A percentile compares a stretch with the other conserved stretches of the same genome.
phyloP scores from a whole-genome alignment of 1,140 invertebrate species.

The Theocolax elegans region DNA sequence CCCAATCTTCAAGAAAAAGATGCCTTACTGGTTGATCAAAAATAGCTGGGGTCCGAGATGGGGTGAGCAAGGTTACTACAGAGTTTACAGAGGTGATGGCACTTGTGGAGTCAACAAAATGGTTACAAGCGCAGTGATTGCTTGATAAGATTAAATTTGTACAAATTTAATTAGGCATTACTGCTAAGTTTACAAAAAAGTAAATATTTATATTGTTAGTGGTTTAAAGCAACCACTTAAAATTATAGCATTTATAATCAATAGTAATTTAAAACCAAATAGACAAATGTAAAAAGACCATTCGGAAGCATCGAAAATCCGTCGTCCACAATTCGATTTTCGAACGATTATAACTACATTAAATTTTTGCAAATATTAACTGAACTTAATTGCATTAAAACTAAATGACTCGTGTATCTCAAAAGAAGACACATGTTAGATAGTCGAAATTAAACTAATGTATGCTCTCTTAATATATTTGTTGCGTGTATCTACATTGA shows the following conservation, averaged over 20 bases:
- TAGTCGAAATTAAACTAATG: slow-evolving; percentile 16
- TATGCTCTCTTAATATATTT: slow-evolving; percentile 15
- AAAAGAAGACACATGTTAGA: slow-evolving; percentile 25
- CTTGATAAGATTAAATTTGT: slow-evolving; percentile 40
- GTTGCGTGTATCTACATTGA: slow-evolving; percentile 4
- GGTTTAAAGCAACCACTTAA: slow-evolving; percentile 7
- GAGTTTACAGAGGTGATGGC: slow-evolving; percentile 93
- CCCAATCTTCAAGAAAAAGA: slow-evolving; percentile 80
- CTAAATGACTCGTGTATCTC: too few species aligned
- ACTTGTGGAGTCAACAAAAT: slow-evolving; percentile 94
- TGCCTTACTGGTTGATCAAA: slow-evolving; percentile 94
- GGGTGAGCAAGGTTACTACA: slow-evolving; percentile 95
- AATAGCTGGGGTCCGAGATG: slow-evolving; percentile 91
- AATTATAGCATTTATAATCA: slow-evolving; percentile 16
- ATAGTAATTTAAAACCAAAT: background rate
- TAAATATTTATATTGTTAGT: slow-evolving; percentile 26
- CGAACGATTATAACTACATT: background rate
- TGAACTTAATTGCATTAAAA: too few species aligned
- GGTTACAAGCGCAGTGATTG: slow-evolving; percentile 87
- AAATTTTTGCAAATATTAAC: slow-evolving; percentile 3
- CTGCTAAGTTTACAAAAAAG: slow-evolving; percentile 7
- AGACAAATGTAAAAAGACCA: background rate
- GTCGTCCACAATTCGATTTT: slow-evolving; percentile 13
- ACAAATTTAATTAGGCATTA: background rate
- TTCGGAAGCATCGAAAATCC: slow-evolving; percentile 24